Conservation (phyloP, 2,113 vertebrate genomes). For the Herpailurus yagouaroundi region DNA sequence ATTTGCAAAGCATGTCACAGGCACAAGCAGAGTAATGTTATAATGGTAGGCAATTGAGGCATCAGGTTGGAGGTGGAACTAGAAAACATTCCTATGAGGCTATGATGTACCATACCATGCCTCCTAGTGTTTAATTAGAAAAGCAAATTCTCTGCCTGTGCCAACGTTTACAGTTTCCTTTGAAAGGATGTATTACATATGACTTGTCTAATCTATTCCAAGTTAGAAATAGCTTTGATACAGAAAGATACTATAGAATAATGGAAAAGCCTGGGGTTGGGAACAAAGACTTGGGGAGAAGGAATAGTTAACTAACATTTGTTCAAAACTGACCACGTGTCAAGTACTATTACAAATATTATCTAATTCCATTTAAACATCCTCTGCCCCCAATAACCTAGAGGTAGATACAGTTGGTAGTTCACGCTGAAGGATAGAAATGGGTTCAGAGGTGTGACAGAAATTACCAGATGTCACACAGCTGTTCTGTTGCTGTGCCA, state of each 20-base stretch:
- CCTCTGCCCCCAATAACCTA: background rate
- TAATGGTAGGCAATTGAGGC: background rate
- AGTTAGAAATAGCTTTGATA: constrained; percentile 6
- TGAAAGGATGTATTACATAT: background rate
- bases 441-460: background rate
- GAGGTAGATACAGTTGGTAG: background rate
- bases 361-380: background rate
- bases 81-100: background rate
- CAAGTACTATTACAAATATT: background rate
- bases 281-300: background rate
- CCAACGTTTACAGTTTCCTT: background rate
- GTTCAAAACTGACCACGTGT: background rate
- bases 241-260: background rate
- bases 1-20: background rate
- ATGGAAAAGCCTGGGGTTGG: background rate
- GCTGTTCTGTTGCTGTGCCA: background rate
- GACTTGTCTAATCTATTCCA: background rate
- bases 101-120: background rate
- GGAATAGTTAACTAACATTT: background rate
- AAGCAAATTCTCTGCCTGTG: background rate
- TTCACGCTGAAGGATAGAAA: background rate
- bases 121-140: background rate
- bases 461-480: background rate
- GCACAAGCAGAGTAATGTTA: background rate
- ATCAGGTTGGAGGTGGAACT: background rate